Evolutionary conservation across 2,113 vertebrate species (phyloP).

Genomic region (Toxostoma redivivum): DNA sequence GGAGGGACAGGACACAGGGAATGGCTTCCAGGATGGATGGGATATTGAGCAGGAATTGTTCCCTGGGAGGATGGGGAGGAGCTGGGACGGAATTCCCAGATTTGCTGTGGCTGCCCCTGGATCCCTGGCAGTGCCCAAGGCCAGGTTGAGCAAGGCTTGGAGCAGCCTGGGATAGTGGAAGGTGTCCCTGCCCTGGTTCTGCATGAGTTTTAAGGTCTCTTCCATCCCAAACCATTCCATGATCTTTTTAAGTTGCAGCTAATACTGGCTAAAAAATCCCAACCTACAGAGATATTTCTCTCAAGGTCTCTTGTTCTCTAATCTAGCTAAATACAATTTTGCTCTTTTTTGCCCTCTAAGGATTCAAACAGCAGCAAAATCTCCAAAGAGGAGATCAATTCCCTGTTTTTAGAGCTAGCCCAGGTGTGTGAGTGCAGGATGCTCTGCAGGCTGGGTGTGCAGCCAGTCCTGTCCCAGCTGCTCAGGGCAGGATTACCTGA

Average conservation of each 20-base stretch:
- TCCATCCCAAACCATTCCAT: not conserved
- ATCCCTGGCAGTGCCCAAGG: not conserved
- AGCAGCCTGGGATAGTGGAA: rapidly evolving
- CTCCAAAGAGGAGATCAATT: not conserved
- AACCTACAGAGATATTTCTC: not conserved
- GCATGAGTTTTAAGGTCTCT: not conserved
- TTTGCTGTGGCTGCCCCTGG: not conserved
- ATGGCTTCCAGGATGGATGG: rapidly evolving
- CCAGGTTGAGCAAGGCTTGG: rapidly evolving
- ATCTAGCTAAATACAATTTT: not conserved
- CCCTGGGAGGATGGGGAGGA: rapidly evolving
- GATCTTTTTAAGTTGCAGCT: not conserved
- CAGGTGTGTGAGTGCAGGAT: not conserved
- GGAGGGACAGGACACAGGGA: not conserved
- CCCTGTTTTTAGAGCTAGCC: rapidly evolving
- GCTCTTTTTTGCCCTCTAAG: not conserved
- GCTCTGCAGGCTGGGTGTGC: not conserved
- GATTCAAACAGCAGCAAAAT: not conserved
- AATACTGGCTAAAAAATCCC: not conserved
- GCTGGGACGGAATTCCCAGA: not conserved
- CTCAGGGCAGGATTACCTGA: not conserved
- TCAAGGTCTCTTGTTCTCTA: not conserved
- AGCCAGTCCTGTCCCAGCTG: not conserved
- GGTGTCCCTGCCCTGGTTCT: not conserved
- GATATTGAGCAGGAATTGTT: rapidly evolving